phyloP scores from a whole-genome alignment of 2,888 invertebrate species.

The Catocala sponsa region DNA sequence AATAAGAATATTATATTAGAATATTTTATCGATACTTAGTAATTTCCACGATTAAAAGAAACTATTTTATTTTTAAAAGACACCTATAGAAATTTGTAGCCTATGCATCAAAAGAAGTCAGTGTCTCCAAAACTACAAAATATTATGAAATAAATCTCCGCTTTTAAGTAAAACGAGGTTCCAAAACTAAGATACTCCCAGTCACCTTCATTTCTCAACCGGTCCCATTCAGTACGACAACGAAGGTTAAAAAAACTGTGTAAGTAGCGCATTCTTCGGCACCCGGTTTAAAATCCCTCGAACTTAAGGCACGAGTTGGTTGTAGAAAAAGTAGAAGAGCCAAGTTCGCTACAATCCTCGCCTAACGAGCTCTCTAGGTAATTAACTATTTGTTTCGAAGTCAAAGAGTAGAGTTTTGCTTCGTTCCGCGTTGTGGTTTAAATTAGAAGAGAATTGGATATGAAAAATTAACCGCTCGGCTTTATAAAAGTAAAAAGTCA shows the following conservation, averaged over 20 bases:
- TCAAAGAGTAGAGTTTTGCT: slow-evolving; percentile 76
- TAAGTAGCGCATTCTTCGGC: slow-evolving; percentile 50
- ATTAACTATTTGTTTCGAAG: slow-evolving; percentile 85
- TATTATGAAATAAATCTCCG: background rate
- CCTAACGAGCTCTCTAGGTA: slow-evolving; percentile 82
- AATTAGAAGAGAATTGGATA: slow-evolving; percentile 29
- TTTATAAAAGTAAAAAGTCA: background rate
- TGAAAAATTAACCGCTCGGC: background rate
- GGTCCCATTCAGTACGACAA: slow-evolving; percentile 37
- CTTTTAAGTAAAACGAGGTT: slow-evolving; percentile 21
- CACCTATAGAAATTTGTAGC: too few species aligned
- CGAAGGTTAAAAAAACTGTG: slow-evolving; percentile 28
- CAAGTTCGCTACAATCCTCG: slow-evolving; percentile 74
- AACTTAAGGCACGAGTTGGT: slow-evolving; percentile 43
- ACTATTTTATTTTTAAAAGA: too few species aligned
- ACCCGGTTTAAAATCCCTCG: slow-evolving; percentile 47
- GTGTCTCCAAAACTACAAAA: too few species aligned
- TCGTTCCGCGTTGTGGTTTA: slow-evolving; percentile 48
- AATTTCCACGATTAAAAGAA: too few species aligned
- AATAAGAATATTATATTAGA: too few species aligned
- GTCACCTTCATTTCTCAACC: slow-evolving; percentile 44
- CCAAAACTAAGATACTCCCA: slow-evolving; percentile 19
- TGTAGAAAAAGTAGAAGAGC: slow-evolving; percentile 54
- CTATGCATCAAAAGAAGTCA: too few species aligned
- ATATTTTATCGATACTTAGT: too few species aligned